A percentile compares a stretch with the other conserved stretches of the same genome.
Conservation (phyloP, 1,140 invertebrate species). For the Bactericera cockerelli region DNA sequence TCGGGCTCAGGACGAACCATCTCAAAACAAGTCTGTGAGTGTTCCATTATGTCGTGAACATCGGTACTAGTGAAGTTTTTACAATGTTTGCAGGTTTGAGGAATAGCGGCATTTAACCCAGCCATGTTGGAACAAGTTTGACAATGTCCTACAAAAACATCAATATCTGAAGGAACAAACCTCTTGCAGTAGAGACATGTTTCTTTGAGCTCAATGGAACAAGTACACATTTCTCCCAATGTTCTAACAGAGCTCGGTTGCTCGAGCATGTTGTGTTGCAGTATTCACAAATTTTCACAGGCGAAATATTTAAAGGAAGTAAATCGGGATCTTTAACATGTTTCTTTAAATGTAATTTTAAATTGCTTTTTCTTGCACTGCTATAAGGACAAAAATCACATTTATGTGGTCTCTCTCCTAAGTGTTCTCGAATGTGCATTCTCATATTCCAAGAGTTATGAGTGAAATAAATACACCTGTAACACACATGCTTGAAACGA, state of each 20-base stretch:
- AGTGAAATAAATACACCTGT: background rate
- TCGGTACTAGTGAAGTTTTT: background rate
- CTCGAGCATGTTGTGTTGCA: no score
- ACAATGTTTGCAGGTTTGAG: background rate
- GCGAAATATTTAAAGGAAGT: no score
- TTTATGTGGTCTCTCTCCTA: background rate
- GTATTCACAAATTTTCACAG: no score
- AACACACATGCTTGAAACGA: conserved; percentile 1
- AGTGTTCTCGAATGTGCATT: background rate
- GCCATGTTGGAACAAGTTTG: no score
- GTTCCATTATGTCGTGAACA: background rate
- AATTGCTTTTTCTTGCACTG: background rate
- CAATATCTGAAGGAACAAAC: no score
- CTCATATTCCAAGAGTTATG: background rate
- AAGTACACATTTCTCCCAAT: no score
- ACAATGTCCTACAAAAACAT: no score
- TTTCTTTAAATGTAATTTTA: background rate
- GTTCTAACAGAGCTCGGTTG: no score
- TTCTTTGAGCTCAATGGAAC: no score
- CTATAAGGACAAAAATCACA: conserved; percentile 1
- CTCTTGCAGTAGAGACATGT: no score
- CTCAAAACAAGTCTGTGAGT: background rate
- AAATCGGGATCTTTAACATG: no score
- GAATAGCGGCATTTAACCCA: no score
- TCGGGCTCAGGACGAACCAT: background rate